phyloP scores from a whole-genome alignment of 2,113 vertebrate species.

The Echinops telfairi region DNA sequence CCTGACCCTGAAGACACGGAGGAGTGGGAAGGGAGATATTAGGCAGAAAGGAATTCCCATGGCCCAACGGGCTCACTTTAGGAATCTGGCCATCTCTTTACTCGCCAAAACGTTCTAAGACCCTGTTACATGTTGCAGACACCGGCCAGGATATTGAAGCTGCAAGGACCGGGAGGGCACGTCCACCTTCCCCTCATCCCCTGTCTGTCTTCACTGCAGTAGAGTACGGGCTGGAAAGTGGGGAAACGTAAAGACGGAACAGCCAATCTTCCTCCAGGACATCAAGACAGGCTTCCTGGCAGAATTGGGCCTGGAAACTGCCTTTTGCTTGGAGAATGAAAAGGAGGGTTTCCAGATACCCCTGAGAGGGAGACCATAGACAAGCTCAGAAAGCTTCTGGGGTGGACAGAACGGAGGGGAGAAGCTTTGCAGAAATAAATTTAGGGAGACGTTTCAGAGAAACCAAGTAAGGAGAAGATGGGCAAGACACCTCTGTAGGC shows the following conservation, averaged over 20 bases:
- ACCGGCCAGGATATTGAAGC: not conserved
- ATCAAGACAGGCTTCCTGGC: not conserved
- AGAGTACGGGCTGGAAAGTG: not conserved
- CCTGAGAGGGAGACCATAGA: not conserved
- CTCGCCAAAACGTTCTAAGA: not conserved
- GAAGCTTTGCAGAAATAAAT: not conserved
- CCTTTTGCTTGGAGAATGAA: not conserved
- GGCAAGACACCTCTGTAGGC: not conserved
- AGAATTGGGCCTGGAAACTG: not conserved
- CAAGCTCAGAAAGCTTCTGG: not conserved
- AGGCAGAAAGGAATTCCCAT: not conserved
- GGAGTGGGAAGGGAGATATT: fast-evolving
- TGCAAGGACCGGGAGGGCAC: not conserved
- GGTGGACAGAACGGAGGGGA: not conserved
- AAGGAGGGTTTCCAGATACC: not conserved
- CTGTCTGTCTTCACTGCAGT: not conserved
- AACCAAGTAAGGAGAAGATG: not conserved
- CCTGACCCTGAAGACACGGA: not conserved
- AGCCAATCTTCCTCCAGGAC: not conserved
- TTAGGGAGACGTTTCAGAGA: not conserved
- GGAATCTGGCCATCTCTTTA: not conserved
- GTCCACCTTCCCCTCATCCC: not conserved
- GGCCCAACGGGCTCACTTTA: not conserved
- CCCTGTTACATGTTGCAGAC: not conserved
- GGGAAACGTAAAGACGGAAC: not conserved